Base-by-base conservation (phyloP, 2,113 vertebrate species). In the Xyrauchen texanus region DNA sequence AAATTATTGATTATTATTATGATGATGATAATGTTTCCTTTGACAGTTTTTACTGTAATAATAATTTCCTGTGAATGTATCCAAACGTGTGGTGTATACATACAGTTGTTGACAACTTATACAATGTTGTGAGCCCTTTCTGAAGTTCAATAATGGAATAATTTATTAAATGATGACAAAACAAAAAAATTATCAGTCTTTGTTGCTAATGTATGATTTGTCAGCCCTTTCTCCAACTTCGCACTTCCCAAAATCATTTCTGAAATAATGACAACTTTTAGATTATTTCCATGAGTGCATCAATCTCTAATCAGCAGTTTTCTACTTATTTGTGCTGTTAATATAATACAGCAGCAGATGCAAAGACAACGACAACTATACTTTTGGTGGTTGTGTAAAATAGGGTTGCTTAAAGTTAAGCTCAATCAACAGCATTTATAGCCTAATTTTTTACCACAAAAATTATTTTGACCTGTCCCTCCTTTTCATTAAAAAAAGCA, bases 21-120 rank as follows among this genome's bases (percentile, higher is more conserved):
- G 68, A 21, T 57, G 68, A 64, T 64, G 34, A 55, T 55, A 68
- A 55, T 58, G 10, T 11, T 61, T 49, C 77, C 42, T 45, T 79
- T 82, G 57, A 69, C 70, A 73, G 52, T 44, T 45, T 44, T 13
- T 53, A 15, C 7, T 62, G 8, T 75, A 57, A 75, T 21, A 46
- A 49, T n/a, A 49, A 68, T 11, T 10, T 21, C 15, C 47, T 15
- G 8, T 6, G 7, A 15, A 5, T 15, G 61, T 21, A 52, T 64
- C 21, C 47, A 11, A 55, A 55, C 12, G 11, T 55, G 9, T 58
- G n/a, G n/a, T n/a, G n/a, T n/a, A 44, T n/a, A 69, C 49, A 69
- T 8, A 42, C 68, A 60, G 44, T 9, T 11, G 10, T 62, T 11
- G 46, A 8, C 0, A 15, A 49, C 15, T 62, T 62, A 74, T 34